Evolutionary conservation across 2,888 invertebrate genomes (phyloP).

Genomic region (Eilema caniola): DNA sequence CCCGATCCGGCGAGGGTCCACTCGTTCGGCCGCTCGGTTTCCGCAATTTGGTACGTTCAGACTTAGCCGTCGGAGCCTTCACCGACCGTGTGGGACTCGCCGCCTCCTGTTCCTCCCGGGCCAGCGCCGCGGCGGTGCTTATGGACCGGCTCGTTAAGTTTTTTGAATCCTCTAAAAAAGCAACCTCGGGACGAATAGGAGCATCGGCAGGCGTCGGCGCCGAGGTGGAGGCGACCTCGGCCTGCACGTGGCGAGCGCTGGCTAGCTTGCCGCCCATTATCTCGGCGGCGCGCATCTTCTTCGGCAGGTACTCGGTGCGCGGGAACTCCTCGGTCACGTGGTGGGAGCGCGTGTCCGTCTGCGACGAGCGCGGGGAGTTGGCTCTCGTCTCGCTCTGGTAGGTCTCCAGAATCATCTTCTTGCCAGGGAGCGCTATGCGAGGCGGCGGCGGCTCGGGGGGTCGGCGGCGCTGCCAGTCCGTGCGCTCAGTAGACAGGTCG

Average conservation of each 20-base stretch:
- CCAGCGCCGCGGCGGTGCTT: constrained; percentile 87
- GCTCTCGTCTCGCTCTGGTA: constrained; percentile 81
- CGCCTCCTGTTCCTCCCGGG: constrained; percentile 85
- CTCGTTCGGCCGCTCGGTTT: constrained; percentile 61
- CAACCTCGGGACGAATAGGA: constrained; percentile 70
- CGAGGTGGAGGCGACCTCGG: constrained; percentile 56
- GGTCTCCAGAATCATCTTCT: constrained; percentile 82
- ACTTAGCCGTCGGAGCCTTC: constrained; percentile 82
- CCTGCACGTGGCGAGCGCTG: constrained; percentile 62
- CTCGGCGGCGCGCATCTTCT: constrained; percentile 85
- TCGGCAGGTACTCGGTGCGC: constrained; percentile 79
- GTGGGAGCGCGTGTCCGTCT: constrained; percentile 49
- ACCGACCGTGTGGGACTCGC: constrained; percentile 85
- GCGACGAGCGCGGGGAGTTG: constrained; percentile 62
- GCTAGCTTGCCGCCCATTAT: constrained; percentile 80
- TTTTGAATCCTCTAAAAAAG: constrained; percentile 87
- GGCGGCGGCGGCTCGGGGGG: constrained; percentile 73
- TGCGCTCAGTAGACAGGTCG: constrained; percentile 77
- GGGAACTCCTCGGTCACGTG: constrained; percentile 64
- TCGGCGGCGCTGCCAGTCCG: constrained; percentile 76
- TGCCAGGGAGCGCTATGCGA: constrained; percentile 79
- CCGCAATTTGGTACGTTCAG: constrained; percentile 63
- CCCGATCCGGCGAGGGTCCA: constrained; percentile 72
- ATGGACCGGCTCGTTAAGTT: constrained; percentile 86
- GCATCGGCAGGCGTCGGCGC: constrained; percentile 55